Evolutionary conservation across 2,113 vertebrate genomes (phyloP), one percentile per base, ranked within the genome.

Genomic region (Paramisgurnus dabryanus): DNA sequence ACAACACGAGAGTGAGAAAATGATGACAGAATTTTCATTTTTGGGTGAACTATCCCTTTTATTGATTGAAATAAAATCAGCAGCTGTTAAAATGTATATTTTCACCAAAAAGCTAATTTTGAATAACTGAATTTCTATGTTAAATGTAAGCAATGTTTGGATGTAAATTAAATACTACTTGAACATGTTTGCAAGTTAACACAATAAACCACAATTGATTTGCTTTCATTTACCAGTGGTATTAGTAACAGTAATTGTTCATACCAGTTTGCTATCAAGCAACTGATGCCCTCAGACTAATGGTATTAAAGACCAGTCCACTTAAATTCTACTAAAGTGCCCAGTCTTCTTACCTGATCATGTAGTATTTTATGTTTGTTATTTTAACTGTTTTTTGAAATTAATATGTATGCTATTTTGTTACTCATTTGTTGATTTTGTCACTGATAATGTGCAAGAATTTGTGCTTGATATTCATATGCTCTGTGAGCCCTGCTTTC

Each of bases 391-490:
- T 47, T 39, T 78, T 69, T 86, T 76, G 61, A 68, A 64, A 64
- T 63, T 47, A 53, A 53, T 55, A 15, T 63, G 8, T 18, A 64
- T 66, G 70, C 67, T 18, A 34, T 58, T 80, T 40, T 66, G 66
- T 76, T 78, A 63, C 68, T 77, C 67, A 75, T 83, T 72, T 84
- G 2, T 67, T 81, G 79, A 85, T 86, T 83, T 76, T 66, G 74
- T 80, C 81, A 88, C 84, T 88, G 86, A 90, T 67, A 53, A 67
- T 27, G 11, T 86, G 81, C 80, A 78, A 68, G 82, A 77, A 69
- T 73, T 77, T 67, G 76, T 41, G 83, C 76, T 61, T 80, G 18
- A 11, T 49, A 70, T 83, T 66, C 67, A 66, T 49, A 66, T 76
- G 34, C 82, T 79, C 43, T 17, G 43, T 3, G 70, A 57, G 79